These are phyloP conservation scores for Brachypterus glaber DNA, from an alignment of 2,888 invertebrate species.

Conservation along the genomic window DNA sequence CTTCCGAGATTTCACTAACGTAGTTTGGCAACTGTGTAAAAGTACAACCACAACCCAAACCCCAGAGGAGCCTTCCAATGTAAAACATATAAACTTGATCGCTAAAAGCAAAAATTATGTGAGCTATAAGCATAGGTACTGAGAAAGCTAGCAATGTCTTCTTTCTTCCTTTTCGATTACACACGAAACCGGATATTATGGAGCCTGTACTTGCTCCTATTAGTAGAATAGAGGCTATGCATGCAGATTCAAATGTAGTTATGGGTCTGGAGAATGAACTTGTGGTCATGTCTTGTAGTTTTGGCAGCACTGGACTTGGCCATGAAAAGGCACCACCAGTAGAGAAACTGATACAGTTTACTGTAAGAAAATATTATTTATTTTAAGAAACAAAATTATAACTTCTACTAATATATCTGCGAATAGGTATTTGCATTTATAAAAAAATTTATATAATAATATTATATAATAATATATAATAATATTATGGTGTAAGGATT, in stretches of 20 bases:
- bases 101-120: conserved; percentile 15
- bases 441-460: too few species aligned
- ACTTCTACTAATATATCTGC: too few species aligned
- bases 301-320: conserved; percentile 16
- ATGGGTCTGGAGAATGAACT: conserved; percentile 6
- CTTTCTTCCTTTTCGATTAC: conserved; percentile 16
- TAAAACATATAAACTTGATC: conserved; percentile 15
- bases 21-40: conserved; percentile 18
- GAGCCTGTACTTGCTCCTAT: conserved; percentile 18
- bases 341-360: conserved; percentile 11
- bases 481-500: too few species aligned
- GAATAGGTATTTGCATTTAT: too few species aligned
- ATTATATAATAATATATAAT: too few species aligned
- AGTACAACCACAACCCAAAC: conserved; percentile 13
- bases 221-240: conserved; percentile 12
- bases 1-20: conserved; percentile 17
- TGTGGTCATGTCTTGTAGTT: conserved; percentile 6
- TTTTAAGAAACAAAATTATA: too few species aligned
- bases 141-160: conserved; percentile 13
- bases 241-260: conserved; percentile 9
- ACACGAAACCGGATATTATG: conserved; percentile 11
- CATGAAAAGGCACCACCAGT: conserved; percentile 13
- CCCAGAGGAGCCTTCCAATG: conserved; percentile 19
- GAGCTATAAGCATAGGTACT: conserved; percentile 16
- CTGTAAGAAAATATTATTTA: too few species aligned